Percentiles rank a stretch among this genome's conserved stretches.
phyloP scores from a whole-genome alignment of 2,113 vertebrate species.

The Anarrhichthys ocellatus region DNA sequence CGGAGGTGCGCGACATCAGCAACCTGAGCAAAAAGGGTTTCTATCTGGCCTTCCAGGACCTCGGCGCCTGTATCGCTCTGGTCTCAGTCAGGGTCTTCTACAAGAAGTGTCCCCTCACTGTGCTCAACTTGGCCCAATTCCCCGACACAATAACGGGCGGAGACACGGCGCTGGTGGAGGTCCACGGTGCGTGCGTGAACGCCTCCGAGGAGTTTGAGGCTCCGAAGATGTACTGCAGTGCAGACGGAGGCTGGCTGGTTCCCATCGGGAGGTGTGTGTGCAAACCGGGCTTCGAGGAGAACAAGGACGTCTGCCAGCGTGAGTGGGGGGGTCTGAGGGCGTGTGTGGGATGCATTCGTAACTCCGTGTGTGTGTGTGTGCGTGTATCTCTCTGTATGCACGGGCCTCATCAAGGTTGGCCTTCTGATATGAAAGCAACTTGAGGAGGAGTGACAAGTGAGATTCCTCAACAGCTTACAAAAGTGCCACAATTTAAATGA shows the following conservation, averaged over 20 bases:
- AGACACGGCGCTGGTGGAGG: constrained; percentile 87
- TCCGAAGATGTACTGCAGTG: constrained; percentile 89
- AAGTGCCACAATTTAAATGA: not conserved
- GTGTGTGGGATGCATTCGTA: constrained; percentile 13
- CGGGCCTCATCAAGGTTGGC: constrained; percentile 1
- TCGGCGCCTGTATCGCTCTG: constrained; percentile 88
- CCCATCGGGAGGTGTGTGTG: constrained; percentile 89
- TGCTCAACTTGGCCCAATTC: constrained; percentile 86
- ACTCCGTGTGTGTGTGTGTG: not conserved
- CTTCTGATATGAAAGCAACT: constrained; percentile 4
- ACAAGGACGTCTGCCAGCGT: constrained; percentile 86
- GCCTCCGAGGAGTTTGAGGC: constrained; percentile 87
- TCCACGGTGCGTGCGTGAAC: constrained; percentile 85
- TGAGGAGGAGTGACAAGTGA: not conserved
- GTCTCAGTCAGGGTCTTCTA: constrained; percentile 88
- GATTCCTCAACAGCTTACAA: not conserved
- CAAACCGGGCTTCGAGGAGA: constrained; percentile 87
- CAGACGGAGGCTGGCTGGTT: constrained; percentile 89
- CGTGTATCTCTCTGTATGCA: not conserved
- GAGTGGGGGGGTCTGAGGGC: constrained; percentile 68
- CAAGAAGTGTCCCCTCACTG: constrained; percentile 87
- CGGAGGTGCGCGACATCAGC: constrained; percentile 87
- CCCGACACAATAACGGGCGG: constrained; percentile 88
- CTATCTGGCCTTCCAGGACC: constrained; percentile 89
- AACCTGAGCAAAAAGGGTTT: constrained; percentile 88